Evolutionary conservation across 1,140 invertebrate species (phyloP).

Genomic region (Trigoniulus corallinus): DNA sequence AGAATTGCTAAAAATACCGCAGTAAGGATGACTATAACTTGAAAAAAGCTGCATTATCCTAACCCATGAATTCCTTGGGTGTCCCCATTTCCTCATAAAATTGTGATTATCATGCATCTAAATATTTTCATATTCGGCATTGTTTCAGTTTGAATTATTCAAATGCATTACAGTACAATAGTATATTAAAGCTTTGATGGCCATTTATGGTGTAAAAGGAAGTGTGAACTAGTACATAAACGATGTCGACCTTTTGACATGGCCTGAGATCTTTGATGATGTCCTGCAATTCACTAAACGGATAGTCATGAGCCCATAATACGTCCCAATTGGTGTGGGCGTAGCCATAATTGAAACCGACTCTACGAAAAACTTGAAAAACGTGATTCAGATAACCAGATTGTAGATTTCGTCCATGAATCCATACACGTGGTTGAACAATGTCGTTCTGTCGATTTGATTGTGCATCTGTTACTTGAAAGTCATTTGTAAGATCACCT

Average conservation of each 20-base stretch:
- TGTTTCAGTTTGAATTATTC: too few species aligned
- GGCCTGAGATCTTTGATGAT: slow-evolving; percentile 42
- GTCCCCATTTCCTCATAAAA: too few species aligned
- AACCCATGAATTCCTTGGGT: too few species aligned
- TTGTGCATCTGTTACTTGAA: background rate
- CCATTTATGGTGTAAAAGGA: too few species aligned
- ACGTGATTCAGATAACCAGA: slow-evolving; percentile 58
- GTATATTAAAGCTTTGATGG: too few species aligned
- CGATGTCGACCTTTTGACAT: slow-evolving; percentile 41
- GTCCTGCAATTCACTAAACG: slow-evolving; percentile 46
- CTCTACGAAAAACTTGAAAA: slow-evolving; percentile 45
- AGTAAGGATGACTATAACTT: too few species aligned
- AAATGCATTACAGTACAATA: too few species aligned
- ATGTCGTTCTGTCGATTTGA: background rate
- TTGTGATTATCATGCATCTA: too few species aligned
- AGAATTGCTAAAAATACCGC: too few species aligned
- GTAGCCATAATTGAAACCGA: slow-evolving; percentile 47
- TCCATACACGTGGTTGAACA: background rate
- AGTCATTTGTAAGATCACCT: background rate
- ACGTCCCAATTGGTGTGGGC: slow-evolving; percentile 57
- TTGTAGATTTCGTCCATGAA: slow-evolving; percentile 8
- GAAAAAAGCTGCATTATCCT: too few species aligned
- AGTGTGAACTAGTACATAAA: background rate
- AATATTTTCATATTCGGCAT: too few species aligned
- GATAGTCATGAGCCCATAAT: slow-evolving; percentile 87